Base-by-base conservation (phyloP, 2,113 vertebrate species). In the Microtus pennsylvanicus region DNA sequence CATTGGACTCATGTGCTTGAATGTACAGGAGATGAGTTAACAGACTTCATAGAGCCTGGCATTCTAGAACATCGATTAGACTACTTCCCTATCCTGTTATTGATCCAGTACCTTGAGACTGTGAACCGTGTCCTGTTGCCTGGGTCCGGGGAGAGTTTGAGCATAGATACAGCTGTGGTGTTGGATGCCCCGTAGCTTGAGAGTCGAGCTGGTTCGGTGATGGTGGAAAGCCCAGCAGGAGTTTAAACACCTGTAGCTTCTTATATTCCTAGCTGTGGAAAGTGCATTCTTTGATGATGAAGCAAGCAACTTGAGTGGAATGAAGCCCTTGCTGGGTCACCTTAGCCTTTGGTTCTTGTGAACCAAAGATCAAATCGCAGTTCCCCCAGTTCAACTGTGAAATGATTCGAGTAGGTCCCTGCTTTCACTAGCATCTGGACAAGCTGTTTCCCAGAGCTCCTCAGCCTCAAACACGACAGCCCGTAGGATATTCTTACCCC, bases 21-120 rank as follows among this genome's bases (percentile, higher is more conserved):
- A 74, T 33, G 86, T 90, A 47, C 22, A 93, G 12, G 47, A 52
- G 42, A 24, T 58, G 45, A 50, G n/a, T 65, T 76, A 81, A 61
- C 72, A 55, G 81, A 26, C 78, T 78, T 91, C 14, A 50, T 14
- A 75, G 33, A 61, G 75, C 22, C 85, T 30, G 28, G 13, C 7
- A 42, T 35, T 95, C 50, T 90, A 61, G 52, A 38, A n/a, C 61
- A 26, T 75, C 38, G 76, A 1, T 58, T 93, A 87, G 74, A 92
- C 67, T 45, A 22, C 9, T 30, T 91, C 50, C 45, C 35, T 58
- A 52, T 72, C 75, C 75, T 97, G 47, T 75, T 94, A 89, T 63
- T 77, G 63, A 96, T 80, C 63, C 26, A 76, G 42, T 93, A 94
- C 52, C 70, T 85, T 65, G 33, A n/a, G 50, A 50, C 12, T 50